Evolutionary conservation across 2,888 invertebrate genomes (phyloP).

Genomic region (Lobophora halterata): DNA sequence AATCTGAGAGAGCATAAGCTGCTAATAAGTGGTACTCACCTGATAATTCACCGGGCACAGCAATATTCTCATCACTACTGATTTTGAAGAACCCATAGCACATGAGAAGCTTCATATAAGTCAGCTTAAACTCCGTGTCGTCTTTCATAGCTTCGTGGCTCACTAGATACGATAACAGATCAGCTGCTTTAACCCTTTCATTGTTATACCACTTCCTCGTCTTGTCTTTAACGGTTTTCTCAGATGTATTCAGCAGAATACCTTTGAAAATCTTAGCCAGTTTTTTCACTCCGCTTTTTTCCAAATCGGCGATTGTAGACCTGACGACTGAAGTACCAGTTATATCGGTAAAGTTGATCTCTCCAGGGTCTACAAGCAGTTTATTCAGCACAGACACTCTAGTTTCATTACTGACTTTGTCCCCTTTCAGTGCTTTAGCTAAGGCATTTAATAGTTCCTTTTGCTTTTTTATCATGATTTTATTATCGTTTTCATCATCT

Average conservation of each 20-base stretch:
- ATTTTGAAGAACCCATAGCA: conserved; percentile 83
- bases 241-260: conserved; percentile 79
- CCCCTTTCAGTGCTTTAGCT: conserved; percentile 69
- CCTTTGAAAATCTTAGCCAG: conserved; percentile 82
- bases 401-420: conserved; percentile 68
- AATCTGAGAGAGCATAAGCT: too few relatives aligned
- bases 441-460: conserved; percentile 77
- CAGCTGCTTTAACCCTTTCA: conserved; percentile 85
- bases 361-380: conserved; percentile 85
- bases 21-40: too few relatives aligned
- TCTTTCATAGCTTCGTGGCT: conserved; percentile 74
- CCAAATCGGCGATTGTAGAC: conserved; percentile 82
- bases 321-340: conserved; percentile 84
- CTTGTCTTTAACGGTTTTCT: conserved; percentile 72
- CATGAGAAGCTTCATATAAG: conserved; percentile 84
- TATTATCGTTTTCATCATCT: conserved; percentile 70
- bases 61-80: conserved; percentile 66
- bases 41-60: conserved; percentile 81
- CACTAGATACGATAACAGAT: conserved; percentile 70
- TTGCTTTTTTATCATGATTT: conserved; percentile 77
- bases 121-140: conserved; percentile 84
- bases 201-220: conserved; percentile 84
- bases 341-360: conserved; percentile 87
- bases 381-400: conserved; percentile 83
- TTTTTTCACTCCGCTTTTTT: conserved; percentile 82